Percentiles rank a stretch among this genome's conserved stretches.
Evolutionary conservation across 2,888 invertebrate genomes (phyloP).

Genomic region (Rhagonycha lutea): DNA sequence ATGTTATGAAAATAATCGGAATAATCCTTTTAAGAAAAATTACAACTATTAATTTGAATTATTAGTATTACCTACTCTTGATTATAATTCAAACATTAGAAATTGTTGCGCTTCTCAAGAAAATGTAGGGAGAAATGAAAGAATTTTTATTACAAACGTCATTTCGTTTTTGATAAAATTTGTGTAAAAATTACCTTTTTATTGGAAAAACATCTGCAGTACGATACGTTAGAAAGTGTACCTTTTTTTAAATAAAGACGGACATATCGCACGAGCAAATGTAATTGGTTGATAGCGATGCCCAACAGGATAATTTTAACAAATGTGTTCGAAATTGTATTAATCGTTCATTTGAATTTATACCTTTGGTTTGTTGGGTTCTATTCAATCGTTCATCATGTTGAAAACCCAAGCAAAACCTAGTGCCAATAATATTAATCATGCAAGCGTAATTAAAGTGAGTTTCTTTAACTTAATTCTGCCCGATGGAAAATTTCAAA

Average conservation of each 20-base stretch:
- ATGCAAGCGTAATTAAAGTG: background rate
- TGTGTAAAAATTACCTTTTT: background rate
- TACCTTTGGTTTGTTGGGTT: background rate
- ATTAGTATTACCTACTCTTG: too few relatives aligned
- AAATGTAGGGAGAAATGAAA: too few relatives aligned
- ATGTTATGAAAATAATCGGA: background rate
- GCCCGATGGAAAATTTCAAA: too few relatives aligned
- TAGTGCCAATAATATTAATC: background rate
- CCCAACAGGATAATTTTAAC: background rate
- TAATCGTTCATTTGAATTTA: background rate
- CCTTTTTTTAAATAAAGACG: background rate
- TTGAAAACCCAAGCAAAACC: background rate
- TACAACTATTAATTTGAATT: too few relatives aligned
- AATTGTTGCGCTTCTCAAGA: too few relatives aligned
- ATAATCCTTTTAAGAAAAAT: too few relatives aligned
- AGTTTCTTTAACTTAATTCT: background rate
- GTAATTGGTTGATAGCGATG: background rate
- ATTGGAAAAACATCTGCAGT: background rate
- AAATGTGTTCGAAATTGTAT: background rate
- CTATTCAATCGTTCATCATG: background rate
- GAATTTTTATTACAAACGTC: too few relatives aligned
- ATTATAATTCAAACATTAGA: too few relatives aligned
- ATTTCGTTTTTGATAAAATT: too few relatives aligned
- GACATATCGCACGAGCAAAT: background rate
- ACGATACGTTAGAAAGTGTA: background rate